Evolutionary conservation across 2,797 vertebrate species (phyloP).

Genomic region (Esox masquinongy): DNA sequence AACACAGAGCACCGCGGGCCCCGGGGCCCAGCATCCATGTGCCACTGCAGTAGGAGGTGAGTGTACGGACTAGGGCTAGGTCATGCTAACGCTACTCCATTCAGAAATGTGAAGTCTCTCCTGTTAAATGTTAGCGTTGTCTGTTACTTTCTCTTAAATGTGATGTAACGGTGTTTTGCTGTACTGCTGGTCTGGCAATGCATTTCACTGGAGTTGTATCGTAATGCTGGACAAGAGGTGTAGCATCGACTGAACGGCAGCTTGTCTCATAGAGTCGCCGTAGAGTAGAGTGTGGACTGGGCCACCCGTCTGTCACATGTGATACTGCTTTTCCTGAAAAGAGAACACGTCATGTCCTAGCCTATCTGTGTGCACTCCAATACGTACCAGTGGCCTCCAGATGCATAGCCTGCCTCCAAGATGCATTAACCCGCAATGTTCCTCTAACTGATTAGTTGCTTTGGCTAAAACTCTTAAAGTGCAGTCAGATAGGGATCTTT

Average conservation of each 20-base stretch:
- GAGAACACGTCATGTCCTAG: not conserved
- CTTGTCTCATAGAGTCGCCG: not conserved
- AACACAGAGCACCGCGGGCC: constrained; percentile 42
- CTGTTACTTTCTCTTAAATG: not conserved
- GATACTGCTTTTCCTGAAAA: not conserved
- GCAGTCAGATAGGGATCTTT: too few relatives aligned
- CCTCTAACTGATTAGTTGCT: not conserved
- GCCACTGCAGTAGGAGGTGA: constrained; percentile 69
- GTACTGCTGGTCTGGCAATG: not conserved
- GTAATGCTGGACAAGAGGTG: not conserved
- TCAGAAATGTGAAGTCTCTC: not conserved
- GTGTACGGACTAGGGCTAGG: constrained; percentile 36
- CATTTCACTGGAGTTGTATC: not conserved
- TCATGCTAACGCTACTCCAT: not conserved
- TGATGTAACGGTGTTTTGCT: not conserved
- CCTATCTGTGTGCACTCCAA: not conserved
- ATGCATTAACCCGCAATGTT: not conserved
- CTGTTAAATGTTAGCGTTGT: constrained; percentile 1
- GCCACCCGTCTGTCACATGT: not conserved
- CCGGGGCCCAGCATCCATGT: constrained; percentile 46
- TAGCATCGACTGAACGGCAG: not conserved
- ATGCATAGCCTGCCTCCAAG: not conserved
- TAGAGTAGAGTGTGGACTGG: not conserved
- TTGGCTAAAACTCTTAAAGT: too few relatives aligned
- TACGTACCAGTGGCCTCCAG: not conserved